Conservation (phyloP, 1,140 invertebrate genomes). For the Hyposmocoma kahamanoa region DNA sequence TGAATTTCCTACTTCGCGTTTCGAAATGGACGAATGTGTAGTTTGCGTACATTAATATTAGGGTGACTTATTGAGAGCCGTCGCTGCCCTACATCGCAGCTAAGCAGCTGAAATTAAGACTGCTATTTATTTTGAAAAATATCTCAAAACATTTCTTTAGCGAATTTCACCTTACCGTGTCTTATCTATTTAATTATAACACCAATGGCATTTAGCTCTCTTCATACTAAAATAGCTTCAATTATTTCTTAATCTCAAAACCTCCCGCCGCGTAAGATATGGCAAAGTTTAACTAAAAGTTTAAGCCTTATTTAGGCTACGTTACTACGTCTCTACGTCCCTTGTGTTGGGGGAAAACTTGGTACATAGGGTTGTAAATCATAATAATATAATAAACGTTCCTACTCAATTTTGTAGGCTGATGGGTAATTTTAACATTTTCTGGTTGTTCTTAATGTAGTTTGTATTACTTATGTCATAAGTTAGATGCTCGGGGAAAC, state of each 20-base stretch:
- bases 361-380: constrained; percentile 55
- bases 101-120: too few relatives aligned
- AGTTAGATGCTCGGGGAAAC: too few relatives aligned
- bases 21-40: too few relatives aligned
- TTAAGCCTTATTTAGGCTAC: constrained; percentile 40
- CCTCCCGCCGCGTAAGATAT: constrained; percentile 26
- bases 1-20: too few relatives aligned
- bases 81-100: too few relatives aligned
- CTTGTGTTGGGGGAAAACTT: constrained; percentile 33
- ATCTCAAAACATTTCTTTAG: not conserved
- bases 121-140: too few relatives aligned
- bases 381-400: constrained; percentile 52
- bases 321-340: constrained; percentile 10
- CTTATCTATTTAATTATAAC: too few relatives aligned
- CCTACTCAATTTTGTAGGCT: constrained; percentile 36
- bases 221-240: constrained; percentile 22
- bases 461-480: too few relatives aligned
- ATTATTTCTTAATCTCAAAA: constrained; percentile 40
- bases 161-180: too few relatives aligned
- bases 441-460: too few relatives aligned
- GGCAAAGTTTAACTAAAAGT: constrained; percentile 48
- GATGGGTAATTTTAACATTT: not conserved
- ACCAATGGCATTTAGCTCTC: not conserved
- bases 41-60: too few relatives aligned
- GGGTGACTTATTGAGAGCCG: too few relatives aligned